A percentile compares a stretch with the other conserved stretches of the same genome.
These are phyloP conservation scores for Mayetiola destructor DNA, from an alignment of 2,888 invertebrate species.

Conservation along the genomic window DNA sequence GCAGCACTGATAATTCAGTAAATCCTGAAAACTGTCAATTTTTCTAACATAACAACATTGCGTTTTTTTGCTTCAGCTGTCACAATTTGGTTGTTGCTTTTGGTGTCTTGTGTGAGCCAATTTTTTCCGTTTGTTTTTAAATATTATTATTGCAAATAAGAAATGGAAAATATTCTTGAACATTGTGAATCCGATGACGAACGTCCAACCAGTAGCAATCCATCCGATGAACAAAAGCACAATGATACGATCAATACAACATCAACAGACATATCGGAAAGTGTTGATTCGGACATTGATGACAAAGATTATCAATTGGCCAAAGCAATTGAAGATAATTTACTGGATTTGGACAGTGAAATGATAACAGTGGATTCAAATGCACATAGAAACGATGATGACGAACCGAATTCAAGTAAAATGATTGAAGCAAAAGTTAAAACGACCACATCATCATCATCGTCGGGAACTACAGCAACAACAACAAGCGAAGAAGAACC, in stretches of 20 bases:
- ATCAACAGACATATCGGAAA: neutral
- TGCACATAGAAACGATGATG: neutral
- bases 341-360: neutral
- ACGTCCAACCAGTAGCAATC: neutral
- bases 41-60: neutral
- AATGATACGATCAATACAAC: neutral
- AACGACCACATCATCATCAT: too few relatives aligned
- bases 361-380: neutral
- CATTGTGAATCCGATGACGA: neutral
- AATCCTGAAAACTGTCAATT: neutral
- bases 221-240: neutral
- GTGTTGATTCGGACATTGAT: neutral
- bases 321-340: neutral
- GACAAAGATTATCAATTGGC: neutral
- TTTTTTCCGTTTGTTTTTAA: neutral
- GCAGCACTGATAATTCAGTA: too few relatives aligned
- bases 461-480: neutral
- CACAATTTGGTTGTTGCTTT: too few relatives aligned
- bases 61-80: neutral
- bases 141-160: neutral
- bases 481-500: neutral
- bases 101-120: too few relatives aligned
- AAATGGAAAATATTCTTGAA: conserved; percentile 10
- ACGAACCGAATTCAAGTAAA: neutral
- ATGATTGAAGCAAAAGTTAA: too few relatives aligned